Evolutionary conservation across 2,888 invertebrate species (phyloP), one percentile per base, ranked within the genome.

Genomic region (Leptarthrus brevirostris): DNA sequence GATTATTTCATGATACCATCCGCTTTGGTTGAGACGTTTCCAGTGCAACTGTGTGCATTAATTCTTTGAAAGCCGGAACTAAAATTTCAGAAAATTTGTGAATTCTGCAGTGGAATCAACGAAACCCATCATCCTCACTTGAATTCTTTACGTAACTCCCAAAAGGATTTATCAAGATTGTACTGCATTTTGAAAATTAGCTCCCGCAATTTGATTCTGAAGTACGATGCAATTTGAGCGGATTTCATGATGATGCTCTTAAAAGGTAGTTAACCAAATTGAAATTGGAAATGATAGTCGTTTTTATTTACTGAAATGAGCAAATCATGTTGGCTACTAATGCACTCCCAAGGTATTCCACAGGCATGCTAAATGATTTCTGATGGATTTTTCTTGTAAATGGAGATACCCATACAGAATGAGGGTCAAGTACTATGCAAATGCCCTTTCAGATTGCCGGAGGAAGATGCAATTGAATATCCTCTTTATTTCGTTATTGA

Each of bases 1-100:
- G 74, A 77, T 77, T 74, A 76, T 77, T 73, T 56, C 54, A 58
- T 34, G 8, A 58, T 58, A 34, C 5, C 58, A 34, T 36, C 18
- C 34, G 36, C 6, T 58, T 34, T 58, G 18, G 16, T 30, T 3
- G 40, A 40, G 6, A 16, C 10, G 3, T 12, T 58, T 34, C 34
- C 2, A 18, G 16, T 58, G 58, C 58, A 58, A 2, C 54, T 12
- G 16, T 34, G 34, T 34, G 20, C n/a, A 16, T 34, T 58, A 58
- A 58, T 20, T 22, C 53, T 24, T n/a, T 8, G 22, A 53, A 53
- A 53, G 20, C 22, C 3, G 8, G n/a, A 12, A 40, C 20, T 20
- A 12, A 20, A 53, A 53, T 53, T 24, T n/a, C 53, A 53, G 53
- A 24, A 53, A 53, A 53, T 53, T 20, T 20, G 20, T 16, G 49